Evolutionary conservation across 2,113 vertebrate species (phyloP), one percentile per base, ranked within the genome.

Genomic region (Bambusicola thoracicus): DNA sequence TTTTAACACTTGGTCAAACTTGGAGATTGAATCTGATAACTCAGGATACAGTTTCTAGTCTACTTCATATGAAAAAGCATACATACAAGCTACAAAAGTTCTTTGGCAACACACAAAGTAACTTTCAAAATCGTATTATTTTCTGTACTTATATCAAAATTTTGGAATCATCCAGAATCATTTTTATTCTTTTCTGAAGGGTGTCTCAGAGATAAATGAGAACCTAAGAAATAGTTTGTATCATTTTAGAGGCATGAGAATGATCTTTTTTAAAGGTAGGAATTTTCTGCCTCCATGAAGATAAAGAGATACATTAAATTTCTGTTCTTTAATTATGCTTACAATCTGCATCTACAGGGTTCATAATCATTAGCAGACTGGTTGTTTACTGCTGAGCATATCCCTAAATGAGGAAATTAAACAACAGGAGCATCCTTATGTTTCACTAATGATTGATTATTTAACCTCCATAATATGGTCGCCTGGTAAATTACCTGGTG

Each of bases 371-470:
- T 55, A 75, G 18, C 14, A 73, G 38, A 9, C 10, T 86, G 65
- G 34, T 53, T 70, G 89, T 87, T 93, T 89, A 93, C 38, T 81
- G 66, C 40, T 90, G 46, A 90, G 15, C 48, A 68, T 24, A 56
- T 58, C 75, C 46, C 53, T 80, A 76, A 93, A 85, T 72, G 80
- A 72, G 53, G 58, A 93, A 76, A 93, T 92, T 72, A 88, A 87
- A 41, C 34, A 92, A 81, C 38, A 53, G 38, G 17, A 75, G 8
- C 24, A 79, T 82, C 46, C 41, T 72, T 81, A 36, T 65, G 12
- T 58, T 81, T 86, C 65, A 48, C 5, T 87, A 81, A 53, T 41
- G 61, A 79, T 53, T 89, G 58, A 85, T 93, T 48, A 81, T 76
- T 89, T 86, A 81, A 86, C 36, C 22, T 92, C 32, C 18, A 14